Base-by-base conservation (phyloP, 2,113 vertebrate species). In the Mohoua ochrocephala region DNA sequence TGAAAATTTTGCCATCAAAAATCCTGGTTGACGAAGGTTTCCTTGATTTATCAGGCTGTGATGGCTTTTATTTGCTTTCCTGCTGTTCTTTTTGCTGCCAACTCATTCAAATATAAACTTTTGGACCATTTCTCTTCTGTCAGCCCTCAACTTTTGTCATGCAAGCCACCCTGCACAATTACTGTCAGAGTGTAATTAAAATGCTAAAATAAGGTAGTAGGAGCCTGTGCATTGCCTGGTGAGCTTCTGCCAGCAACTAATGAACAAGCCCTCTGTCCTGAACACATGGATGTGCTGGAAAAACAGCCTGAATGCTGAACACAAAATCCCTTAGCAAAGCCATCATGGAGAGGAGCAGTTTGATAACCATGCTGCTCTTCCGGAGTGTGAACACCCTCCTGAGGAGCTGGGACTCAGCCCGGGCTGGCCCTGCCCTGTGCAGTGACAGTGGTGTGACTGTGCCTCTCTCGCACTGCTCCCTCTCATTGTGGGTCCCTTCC, bases 61-160 rank as follows among this genome's bases (percentile, higher is more conserved):
- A 56, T 45, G 45, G 33, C 5, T 91, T 91, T 89, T 79, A n/a
- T 41, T 86, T 42, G 68, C 73, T 79, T 87, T 53, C 70, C 82
- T 82, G 82, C 49, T 95, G 77, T 37, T 89, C 39, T 60, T 87
- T 71, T 87, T 49, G 45, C 53, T 93, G 82, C 65, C 87, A 93
- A 3, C 27, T 94, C 59, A 30, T 84, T 81, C 68, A 42, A 42
- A 89, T 24, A 60, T 39, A 37, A 92, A 94, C 42, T 81, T 93
- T 60, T 87, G 52, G 44, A 82, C 13, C 15, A 4, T 67, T 91
- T 89, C 15, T 92, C 37, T 83, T 77, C 84, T 56, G 69, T 75
- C 56, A 78, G 0, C 53, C 52, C 49, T 80, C 63, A 86, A 81
- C 39, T 70, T 74, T 30, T 71, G 33, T 56, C 76, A n/a, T 20